Base-by-base conservation (phyloP, 2,113 vertebrate species). In the Manacus vitellinus region DNA sequence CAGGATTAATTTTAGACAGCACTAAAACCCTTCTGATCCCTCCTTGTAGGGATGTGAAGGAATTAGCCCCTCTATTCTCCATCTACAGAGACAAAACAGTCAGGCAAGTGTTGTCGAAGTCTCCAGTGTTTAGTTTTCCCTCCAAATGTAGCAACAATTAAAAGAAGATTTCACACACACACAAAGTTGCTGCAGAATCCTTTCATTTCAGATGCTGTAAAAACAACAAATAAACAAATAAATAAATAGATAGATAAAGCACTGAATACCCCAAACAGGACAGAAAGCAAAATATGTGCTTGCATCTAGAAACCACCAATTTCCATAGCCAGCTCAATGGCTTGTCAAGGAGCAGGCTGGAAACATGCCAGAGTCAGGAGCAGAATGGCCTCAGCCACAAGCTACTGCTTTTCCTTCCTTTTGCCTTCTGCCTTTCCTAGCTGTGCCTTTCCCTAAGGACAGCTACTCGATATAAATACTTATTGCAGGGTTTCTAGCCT, bases 1-100 rank as follows among this genome's bases (percentile, higher is more conserved):
- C 31, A 51, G 31, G 2, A 0, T n/a, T 85, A 52, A 72, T 56
- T 66, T 10, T 54, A 35, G 49, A 14, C 0, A 0, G 51, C 51
- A 47, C 33, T 52, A 21, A 86, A 92, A 6, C 8, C 14, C 21
- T 51, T 81, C 73, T 76, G 62, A 56, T 90, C 54, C 41, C 79
- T 79, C 58, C 56, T 80, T 24, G 25, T 8, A 84, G 59, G 76
- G 76, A 94, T 8, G 18, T 21, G 49, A 78, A 89, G 56, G 52
- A 68, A 56, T 72, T 52, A 85, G 22, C 20, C 65, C 11, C 56
- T 55, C 74, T 89, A 9, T 33, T 89, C 78, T 72, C 62, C 52
- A 33, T 9, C 62, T 72, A n/a, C 20, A 41, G 43, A 79, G 11
- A 25, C 58, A 85, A 31, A 93, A 70, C 10, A 65, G 33, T 28